phyloP scores from a whole-genome alignment of 2,888 invertebrate genomes.

The Protodeltote pygarga region DNA sequence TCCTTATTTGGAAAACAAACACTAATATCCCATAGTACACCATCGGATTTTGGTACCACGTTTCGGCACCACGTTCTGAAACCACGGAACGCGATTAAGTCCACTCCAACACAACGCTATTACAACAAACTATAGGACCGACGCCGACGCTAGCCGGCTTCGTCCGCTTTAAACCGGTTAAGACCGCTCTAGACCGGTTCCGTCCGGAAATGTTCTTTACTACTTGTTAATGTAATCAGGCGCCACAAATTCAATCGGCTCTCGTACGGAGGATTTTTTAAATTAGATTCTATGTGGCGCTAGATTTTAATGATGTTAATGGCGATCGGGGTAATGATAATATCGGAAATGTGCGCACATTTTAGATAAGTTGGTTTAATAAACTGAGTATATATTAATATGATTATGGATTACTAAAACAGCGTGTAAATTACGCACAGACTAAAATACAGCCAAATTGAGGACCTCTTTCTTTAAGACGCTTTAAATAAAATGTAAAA shows the following conservation, averaged over 20 bases:
- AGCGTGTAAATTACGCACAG: too few relatives aligned
- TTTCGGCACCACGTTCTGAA: conserved; percentile 61
- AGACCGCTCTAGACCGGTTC: conserved; percentile 69
- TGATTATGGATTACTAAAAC: too few relatives aligned
- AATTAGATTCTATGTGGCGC: conserved; percentile 32
- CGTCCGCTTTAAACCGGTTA: conserved; percentile 73
- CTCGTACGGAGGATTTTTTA: conserved; percentile 40
- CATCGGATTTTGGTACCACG: conserved; percentile 50
- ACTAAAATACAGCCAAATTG: too few relatives aligned
- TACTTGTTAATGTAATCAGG: conserved; percentile 78
- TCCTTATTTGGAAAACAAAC: conserved; percentile 18
- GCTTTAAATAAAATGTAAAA: too few relatives aligned
- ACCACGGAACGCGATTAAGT: conserved; percentile 72
- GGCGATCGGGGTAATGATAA: conserved; percentile 33
- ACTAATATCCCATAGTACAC: conserved; percentile 23
- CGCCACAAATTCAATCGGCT: conserved; percentile 73
- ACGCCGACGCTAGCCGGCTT: conserved; percentile 52
- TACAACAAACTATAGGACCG: conserved; percentile 62
- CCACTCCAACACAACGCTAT: conserved; percentile 61
- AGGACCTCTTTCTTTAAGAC: too few relatives aligned
- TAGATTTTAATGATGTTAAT: conserved; percentile 43
- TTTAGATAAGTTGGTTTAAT: conserved; percentile 1
- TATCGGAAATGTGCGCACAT: conserved; percentile 7
- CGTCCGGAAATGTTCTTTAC: conserved; percentile 64
- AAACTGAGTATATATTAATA: neutral